phyloP scores from a whole-genome alignment of 2,888 invertebrate species.

The Lacanobia wlatinum region DNA sequence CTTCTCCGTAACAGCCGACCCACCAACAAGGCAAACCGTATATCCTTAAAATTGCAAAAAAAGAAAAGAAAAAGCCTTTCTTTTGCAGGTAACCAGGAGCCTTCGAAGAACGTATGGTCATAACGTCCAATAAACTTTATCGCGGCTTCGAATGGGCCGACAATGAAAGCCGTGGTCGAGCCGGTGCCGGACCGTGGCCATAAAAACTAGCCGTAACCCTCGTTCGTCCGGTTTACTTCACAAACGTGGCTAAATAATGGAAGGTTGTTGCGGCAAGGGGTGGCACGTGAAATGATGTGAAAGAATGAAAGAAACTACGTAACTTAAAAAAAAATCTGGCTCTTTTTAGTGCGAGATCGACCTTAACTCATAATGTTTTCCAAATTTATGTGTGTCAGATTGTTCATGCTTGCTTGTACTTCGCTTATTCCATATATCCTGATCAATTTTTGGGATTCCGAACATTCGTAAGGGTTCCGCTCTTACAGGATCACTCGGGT shows the following conservation, averaged over 20 bases:
- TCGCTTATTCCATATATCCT: no score
- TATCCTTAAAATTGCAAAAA: conserved; percentile 27
- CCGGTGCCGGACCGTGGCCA: conserved; percentile 39
- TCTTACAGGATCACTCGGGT: no score
- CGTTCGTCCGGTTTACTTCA: conserved; percentile 60
- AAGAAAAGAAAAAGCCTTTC: conserved; percentile 2
- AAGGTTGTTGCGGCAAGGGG: conserved; percentile 51
- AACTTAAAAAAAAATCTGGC: background rate
- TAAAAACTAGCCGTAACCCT: conserved; percentile 65
- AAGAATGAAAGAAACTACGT: background rate
- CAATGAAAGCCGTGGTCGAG: conserved; percentile 57
- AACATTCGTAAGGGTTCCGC: no score
- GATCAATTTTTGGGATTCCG: no score
- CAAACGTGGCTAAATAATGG: conserved; percentile 66
- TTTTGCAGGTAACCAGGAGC: conserved; percentile 45
- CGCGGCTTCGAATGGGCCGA: conserved; percentile 59
- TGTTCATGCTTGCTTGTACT: no score
- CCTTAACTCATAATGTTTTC: no score
- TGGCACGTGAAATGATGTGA: conserved; percentile 32
- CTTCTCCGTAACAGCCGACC: conserved; percentile 4
- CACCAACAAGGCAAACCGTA: conserved; percentile 21
- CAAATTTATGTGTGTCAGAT: no score
- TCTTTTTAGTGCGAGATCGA: no score
- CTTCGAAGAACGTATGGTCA: conserved; percentile 53
- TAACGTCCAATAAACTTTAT: conserved; percentile 63